Evolutionary conservation across 2,888 invertebrate genomes (phyloP), one percentile per base, ranked within the genome.

Genomic region (Itoplectis maculator): DNA sequence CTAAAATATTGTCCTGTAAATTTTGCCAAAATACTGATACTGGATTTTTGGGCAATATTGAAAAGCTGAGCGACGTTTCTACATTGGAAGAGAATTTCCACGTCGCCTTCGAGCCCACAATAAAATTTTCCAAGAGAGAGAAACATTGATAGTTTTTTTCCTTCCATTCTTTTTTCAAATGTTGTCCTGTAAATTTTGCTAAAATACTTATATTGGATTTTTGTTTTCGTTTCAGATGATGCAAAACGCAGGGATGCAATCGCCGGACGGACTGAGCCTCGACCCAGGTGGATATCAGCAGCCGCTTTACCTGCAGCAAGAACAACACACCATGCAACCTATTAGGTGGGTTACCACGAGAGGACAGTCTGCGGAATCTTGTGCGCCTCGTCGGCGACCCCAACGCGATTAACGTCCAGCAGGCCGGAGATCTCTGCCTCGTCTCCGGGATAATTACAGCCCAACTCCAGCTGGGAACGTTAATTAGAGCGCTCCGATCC

Each of bases 231-330:
- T 65, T 51, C 85, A 93, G 90, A 91, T 92, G 91, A 92, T 92
- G 90, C 91, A 95, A 93, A 94, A 94, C 86, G 94, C 94, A 79
- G 94, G 94, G 93, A 95, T 95, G 93, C 95, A 95, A 69, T 95
- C 95, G 29, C 94, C 95, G 90, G 95, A 95, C 86, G 94, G 95
- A 40, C 90, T 95, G 85, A 94, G 94, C 86, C 94, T 95, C 73
- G 93, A 93, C 84, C 94, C 95, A 47, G 95, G 94, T 83, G 95
- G 95, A 23, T 96, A 96, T 92, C 96, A 96, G 90, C 96, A 96
- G 91, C 96, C 96, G 63, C 93, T 96, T 35, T 96, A 96, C 90
- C 93, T 96, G 85, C 95, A 95, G 91, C 93, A 93, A 86, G 93
- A 93, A 81, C 94, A 94, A 81, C 94, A 94, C 87, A 89, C 92